These are phyloP conservation scores for Cetoscarus ocellatus DNA, from an alignment of 2,797 vertebrate species.

Conservation along the genomic window DNA sequence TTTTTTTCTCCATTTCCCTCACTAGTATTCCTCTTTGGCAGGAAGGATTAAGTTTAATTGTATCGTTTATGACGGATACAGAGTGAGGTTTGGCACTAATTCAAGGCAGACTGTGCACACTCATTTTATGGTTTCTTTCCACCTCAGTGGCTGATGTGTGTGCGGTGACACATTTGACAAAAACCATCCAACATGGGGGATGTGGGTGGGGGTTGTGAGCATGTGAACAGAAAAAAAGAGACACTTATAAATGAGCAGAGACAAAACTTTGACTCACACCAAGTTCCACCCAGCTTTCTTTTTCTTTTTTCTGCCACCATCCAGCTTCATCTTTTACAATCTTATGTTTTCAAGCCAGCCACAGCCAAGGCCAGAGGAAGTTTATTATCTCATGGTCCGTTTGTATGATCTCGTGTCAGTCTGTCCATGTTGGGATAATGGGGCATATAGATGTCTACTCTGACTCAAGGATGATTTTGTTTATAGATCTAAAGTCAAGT, in stretches of 20 bases:
- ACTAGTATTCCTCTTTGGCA: conserved; percentile 58
- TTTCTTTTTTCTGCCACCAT: conserved; percentile 31
- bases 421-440: too few species aligned
- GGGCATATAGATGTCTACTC: too few species aligned
- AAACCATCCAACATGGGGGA: conserved; percentile 63
- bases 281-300: conserved; percentile 44
- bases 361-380: too few species aligned
- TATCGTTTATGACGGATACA: conserved; percentile 78
- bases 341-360: conserved; percentile 19
- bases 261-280: conserved; percentile 45
- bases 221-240: conserved; percentile 6
- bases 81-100: conserved; percentile 75
- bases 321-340: conserved; percentile 28
- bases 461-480: too few species aligned
- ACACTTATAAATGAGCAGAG: conserved; percentile 29
- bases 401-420: too few species aligned
- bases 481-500: too few species aligned
- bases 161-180: conserved; percentile 73
- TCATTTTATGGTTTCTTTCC: conserved; percentile 78
- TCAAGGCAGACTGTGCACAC: conserved; percentile 74
- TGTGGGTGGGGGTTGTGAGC: background rate
- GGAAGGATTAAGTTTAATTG: conserved; percentile 79
- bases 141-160: conserved; percentile 75
- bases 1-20: conserved; percentile 28
- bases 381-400: too few species aligned